Evolutionary conservation across 1,140 invertebrate species (phyloP), one percentile per base, ranked within the genome.

Genomic region (Pseudomyrmex gracilis): DNA sequence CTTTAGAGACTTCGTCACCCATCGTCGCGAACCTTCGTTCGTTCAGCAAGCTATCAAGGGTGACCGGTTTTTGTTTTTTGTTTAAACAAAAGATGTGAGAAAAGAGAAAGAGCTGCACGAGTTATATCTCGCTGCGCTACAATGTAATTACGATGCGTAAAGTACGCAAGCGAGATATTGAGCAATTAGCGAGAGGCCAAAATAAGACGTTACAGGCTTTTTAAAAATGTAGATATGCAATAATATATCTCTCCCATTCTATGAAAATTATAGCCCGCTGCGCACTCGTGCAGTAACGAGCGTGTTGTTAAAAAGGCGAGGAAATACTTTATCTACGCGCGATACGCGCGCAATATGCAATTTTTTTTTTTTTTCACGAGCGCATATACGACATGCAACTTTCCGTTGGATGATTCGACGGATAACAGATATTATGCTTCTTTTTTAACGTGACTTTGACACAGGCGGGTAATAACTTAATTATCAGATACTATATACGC

Each of bases 311-410:
- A 83, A 85, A 88, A 87, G 86, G 73, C 86, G 86, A 74, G 87
- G 87, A 88, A 88, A 88, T 88, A 83, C 82, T 88, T 74, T 83
- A 82, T 88, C 86, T 88, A 87, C 86, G 83, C 63, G 49, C 68
- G 73, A 76, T 84, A 88, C 73, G 87, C 70, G 71, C 70, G 71
- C 66, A 71, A 80, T 80, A 78, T 58, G 66, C 66, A 74, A 87
- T 87, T 87, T 87, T 34, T 34, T 34, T 34, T 34, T 34, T 34
- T 34, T 87, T 84, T 76, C 83, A 78, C 60, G 43, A 58, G 22
- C 45, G 34, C 64, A 45, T 68, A 63, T 47, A 51, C 49, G 58
- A 61, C 85, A 87, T 68, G 85, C 74, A 73, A 87, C 85, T 77
- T 83, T 85, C 71, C 60, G n/a, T 80, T 80, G 76, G 76, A 70